These are phyloP conservation scores for Drosophila paucipuncta DNA, from an alignment of 2,888 invertebrate genomes.

Conservation along the genomic window DNA sequence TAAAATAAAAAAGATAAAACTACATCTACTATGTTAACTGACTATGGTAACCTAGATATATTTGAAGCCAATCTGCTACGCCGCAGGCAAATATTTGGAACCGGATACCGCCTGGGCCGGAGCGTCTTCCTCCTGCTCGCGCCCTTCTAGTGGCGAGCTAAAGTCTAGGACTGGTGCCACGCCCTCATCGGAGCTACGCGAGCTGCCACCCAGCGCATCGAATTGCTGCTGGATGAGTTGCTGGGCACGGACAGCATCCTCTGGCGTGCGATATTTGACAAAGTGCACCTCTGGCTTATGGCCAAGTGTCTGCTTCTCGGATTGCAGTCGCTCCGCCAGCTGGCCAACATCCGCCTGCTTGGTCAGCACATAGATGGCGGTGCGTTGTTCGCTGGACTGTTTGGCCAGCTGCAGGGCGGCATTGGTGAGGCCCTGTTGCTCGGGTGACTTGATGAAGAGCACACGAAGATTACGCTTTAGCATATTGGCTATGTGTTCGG, in stretches of 20 bases:
- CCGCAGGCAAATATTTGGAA: constrained; percentile 61
- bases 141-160: constrained; percentile 48
- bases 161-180: constrained; percentile 79
- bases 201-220: constrained; percentile 74
- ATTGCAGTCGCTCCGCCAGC: constrained; percentile 71
- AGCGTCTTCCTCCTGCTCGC: neutral
- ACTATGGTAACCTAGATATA: constrained; percentile 23
- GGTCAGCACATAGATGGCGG: constrained; percentile 81
- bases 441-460: constrained; percentile 82
- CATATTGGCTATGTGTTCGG: constrained; percentile 62
- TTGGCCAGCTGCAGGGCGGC: constrained; percentile 78
- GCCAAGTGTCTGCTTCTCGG: constrained; percentile 51
- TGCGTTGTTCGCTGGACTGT: constrained; percentile 77
- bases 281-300: constrained; percentile 82
- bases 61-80: constrained; percentile 29
- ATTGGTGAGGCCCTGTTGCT: constrained; percentile 73
- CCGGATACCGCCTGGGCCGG: constrained; percentile 2
- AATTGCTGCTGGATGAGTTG: constrained; percentile 81
- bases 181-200: constrained; percentile 77
- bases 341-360: constrained; percentile 77
- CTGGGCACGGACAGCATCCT: constrained; percentile 81
- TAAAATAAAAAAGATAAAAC: constrained; percentile 18
- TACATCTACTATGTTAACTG: constrained; percentile 33
- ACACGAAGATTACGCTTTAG: constrained; percentile 81
- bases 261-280: constrained; percentile 80